A percentile compares a stretch with the other conserved stretches of the same genome.
phyloP scores from a whole-genome alignment of 2,888 invertebrate genomes.

The Scrobipalpa atriplicella region DNA sequence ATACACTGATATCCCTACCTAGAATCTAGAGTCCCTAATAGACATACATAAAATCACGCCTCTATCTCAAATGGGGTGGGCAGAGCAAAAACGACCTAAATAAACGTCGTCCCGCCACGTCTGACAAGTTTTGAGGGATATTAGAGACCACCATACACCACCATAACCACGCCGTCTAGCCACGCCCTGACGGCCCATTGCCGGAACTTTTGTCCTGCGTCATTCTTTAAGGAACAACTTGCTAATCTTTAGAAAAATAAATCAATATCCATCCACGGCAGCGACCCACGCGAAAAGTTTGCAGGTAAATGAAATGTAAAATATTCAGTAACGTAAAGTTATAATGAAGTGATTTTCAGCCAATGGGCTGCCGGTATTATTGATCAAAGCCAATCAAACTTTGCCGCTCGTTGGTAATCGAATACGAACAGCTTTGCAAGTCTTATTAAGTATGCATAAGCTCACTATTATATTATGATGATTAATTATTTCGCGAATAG shows the following conservation, averaged over 20 bases:
- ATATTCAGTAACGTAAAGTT: background rate
- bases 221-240: no score
- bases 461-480: background rate
- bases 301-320: background rate
- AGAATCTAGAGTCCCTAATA: no score
- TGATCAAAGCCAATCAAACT: constrained; percentile 11
- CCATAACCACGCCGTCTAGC: no score
- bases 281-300: background rate
- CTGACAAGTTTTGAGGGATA: no score
- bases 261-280: background rate
- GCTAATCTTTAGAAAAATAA: background rate
- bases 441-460: constrained; percentile 8
- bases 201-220: no score
- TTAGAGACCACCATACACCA: no score
- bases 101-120: no score
- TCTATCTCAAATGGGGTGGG: no score
- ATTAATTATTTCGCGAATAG: background rate
- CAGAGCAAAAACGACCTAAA: no score
- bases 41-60: no score
- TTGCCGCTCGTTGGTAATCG: background rate
- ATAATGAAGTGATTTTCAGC: constrained; percentile 4
- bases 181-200: no score
- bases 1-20: no score
- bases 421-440: background rate
- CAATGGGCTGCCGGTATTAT: constrained; percentile 4